These are phyloP conservation scores for Daboia siamensis DNA, from an alignment of 2,113 vertebrate species.

Conservation along the genomic window DNA sequence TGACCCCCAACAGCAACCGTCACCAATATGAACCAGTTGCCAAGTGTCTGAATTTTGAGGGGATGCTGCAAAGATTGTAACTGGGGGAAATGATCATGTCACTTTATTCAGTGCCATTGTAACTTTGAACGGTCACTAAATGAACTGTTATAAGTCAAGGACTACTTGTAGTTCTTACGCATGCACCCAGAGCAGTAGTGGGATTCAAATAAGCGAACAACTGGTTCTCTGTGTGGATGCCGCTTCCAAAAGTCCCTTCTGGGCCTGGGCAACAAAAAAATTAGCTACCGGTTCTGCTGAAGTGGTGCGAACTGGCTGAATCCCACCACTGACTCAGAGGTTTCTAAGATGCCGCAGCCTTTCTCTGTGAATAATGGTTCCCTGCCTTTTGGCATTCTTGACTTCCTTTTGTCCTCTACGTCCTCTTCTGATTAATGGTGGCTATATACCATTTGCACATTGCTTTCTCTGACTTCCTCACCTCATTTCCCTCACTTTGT, in stretches of 20 bases:
- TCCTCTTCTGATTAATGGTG: background rate
- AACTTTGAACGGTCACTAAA: background rate
- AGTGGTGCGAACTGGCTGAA: no score
- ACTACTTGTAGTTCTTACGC: background rate
- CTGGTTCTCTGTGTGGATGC: no score
- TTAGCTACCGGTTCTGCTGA: no score
- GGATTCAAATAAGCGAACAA: no score
- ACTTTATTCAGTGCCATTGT: background rate
- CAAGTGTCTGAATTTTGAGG: no score
- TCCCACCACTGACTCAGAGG: background rate
- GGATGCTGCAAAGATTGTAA: no score
- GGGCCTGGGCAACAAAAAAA: no score
- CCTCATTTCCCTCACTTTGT: background rate
- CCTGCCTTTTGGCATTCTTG: background rate
- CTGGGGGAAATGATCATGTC: no score
- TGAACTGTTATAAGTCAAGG: background rate
- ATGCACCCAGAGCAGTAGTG: background rate
- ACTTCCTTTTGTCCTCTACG: background rate
- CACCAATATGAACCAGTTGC: no score
- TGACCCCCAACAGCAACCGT: no score
- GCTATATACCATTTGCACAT: background rate
- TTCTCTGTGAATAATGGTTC: background rate
- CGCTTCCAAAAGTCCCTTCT: no score
- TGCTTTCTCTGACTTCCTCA: background rate
- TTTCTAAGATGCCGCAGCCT: background rate